Evolutionary conservation across 2,113 vertebrate species (phyloP).

Genomic region (Nothocercus nigrocapillus): DNA sequence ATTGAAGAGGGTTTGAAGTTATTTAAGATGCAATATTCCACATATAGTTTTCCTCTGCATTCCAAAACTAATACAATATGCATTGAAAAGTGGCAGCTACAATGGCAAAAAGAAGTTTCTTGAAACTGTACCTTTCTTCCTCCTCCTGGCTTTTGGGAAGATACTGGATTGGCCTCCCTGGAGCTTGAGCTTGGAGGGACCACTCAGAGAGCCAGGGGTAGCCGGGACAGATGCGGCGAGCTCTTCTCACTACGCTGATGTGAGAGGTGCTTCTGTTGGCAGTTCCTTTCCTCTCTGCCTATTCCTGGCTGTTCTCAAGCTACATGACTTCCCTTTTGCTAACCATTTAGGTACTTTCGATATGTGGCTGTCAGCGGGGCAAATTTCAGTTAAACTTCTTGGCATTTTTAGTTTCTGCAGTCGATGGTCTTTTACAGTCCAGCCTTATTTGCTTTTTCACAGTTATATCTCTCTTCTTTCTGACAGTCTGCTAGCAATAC

Average conservation of each 20-base stretch:
- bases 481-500: constrained; percentile 40
- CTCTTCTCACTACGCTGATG: not conserved
- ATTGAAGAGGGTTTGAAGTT: not conserved
- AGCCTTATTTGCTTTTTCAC: not conserved
- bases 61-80: not conserved
- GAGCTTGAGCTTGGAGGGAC: not conserved
- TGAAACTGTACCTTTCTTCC: not conserved
- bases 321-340: not conserved
- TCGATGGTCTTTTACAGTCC: not conserved
- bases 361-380: too few species aligned
- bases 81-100: not conserved
- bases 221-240: not conserved
- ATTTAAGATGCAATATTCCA: not conserved
- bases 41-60: not conserved
- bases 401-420: not conserved
- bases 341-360: not conserved
- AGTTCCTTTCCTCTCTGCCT: not conserved
- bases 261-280: not conserved
- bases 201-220: not conserved
- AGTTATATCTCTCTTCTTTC: not conserved
- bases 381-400: not conserved
- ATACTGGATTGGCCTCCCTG: not conserved
- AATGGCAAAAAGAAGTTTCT: not conserved
- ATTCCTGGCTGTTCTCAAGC: not conserved
- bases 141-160: not conserved